Conservation (phyloP, 2,797 vertebrate species). For the Pipistrellus pipistrellus region DNA sequence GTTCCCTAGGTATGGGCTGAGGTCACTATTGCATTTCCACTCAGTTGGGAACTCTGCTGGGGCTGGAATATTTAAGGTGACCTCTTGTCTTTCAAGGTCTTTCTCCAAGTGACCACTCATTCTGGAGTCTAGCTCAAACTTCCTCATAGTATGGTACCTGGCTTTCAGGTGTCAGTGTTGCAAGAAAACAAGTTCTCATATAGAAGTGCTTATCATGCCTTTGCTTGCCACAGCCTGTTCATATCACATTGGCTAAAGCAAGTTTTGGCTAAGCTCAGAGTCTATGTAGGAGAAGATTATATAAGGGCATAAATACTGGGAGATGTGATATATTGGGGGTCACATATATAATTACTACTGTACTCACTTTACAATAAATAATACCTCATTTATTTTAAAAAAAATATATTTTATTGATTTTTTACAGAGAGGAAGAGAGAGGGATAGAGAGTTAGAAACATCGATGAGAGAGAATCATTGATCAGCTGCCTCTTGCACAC, state of each 20-base stretch:
- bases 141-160: conserved; percentile 2
- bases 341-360: background rate
- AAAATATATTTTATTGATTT: no score
- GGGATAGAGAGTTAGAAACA: no score
- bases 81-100: background rate
- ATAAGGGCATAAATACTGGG: background rate
- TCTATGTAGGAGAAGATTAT: background rate
- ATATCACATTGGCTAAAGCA: conserved; percentile 43
- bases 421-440: no score
- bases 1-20: background rate
- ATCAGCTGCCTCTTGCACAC: no score
- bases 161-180: conserved; percentile 29
- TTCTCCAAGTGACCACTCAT: background rate
- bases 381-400: background rate
- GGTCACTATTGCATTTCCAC: background rate
- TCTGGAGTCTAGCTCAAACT: background rate
- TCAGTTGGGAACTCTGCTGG: background rate
- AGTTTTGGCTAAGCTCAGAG: conserved; percentile 26
- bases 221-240: conserved; percentile 6
- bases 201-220: background rate
- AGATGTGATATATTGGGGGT: conserved; percentile 21
- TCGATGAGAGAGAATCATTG: no score
- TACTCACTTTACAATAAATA: background rate
- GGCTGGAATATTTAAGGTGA: background rate
- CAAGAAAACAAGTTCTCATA: conserved; percentile 1